These are phyloP conservation scores for Sogatella furcifera DNA, from an alignment of 1,140 invertebrate genomes.

Conservation along the genomic window DNA sequence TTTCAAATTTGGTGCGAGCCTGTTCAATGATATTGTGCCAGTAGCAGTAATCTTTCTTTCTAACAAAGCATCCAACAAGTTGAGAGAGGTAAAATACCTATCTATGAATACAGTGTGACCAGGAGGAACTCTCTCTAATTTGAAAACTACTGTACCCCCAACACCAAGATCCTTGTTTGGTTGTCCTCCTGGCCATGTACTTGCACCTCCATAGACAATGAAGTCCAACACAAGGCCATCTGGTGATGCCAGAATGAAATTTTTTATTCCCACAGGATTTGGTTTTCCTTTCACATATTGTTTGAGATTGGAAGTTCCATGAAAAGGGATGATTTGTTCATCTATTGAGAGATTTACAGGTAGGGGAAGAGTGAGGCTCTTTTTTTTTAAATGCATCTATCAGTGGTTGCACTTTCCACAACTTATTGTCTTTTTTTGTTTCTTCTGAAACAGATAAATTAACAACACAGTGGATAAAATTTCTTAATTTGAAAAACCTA, in stretches of 20 bases:
- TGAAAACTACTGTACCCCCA: too few species aligned
- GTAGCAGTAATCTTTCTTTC: too few species aligned
- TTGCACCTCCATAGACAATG: neutral
- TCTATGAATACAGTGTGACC: too few species aligned
- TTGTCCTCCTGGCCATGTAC: too few species aligned
- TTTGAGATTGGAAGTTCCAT: neutral
- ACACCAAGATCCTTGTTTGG: too few species aligned
- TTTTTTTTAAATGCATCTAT: neutral
- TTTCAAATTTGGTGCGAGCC: too few species aligned
- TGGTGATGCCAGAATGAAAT: constrained; percentile 15
- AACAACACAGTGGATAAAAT: neutral
- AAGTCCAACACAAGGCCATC: constrained; percentile 18
- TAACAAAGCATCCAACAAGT: too few species aligned
- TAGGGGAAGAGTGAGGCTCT: constrained; percentile 2
- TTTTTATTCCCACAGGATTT: constrained; percentile 17
- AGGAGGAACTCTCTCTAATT: too few species aligned
- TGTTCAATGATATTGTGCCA: too few species aligned
- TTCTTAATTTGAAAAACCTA: neutral
- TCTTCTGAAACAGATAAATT: neutral
- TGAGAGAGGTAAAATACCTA: too few species aligned
- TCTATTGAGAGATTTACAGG: neutral
- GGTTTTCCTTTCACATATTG: constrained; percentile 14
- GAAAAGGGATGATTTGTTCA: neutral
- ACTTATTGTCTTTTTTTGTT: neutral
- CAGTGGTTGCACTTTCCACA: constrained; percentile 5